Conservation (phyloP, 2,888 invertebrate species). For the Sphaeridia pumilis region DNA sequence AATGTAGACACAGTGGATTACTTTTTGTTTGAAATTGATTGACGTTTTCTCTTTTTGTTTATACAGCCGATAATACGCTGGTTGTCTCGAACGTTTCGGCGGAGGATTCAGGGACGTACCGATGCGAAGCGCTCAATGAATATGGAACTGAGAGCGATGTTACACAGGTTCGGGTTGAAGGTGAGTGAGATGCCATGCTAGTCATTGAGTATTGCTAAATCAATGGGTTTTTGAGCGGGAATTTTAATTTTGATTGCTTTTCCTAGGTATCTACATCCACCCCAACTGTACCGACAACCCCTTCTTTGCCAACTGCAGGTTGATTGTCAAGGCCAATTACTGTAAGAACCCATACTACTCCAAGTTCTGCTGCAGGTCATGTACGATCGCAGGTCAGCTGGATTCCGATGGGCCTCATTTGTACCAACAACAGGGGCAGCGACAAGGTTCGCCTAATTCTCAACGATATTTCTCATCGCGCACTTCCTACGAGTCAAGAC, state of each 20-base stretch:
- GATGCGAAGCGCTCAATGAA: constrained; percentile 68
- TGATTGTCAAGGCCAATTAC: constrained; percentile 72
- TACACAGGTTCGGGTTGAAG: constrained; percentile 59
- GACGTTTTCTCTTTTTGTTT: constrained; percentile 5
- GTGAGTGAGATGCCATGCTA: too few species aligned
- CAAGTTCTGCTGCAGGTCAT: constrained; percentile 85
- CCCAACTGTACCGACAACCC: constrained; percentile 75
- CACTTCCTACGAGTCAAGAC: neutral
- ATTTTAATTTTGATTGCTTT: constrained; percentile 25
- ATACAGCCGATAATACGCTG: constrained; percentile 55
- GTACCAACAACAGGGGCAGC: constrained; percentile 34
- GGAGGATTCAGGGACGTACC: constrained; percentile 67
- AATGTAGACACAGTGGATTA: too few species aligned
- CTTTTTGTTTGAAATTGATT: constrained; percentile 13
- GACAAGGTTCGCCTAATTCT: constrained; percentile 19
- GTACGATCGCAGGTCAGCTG: constrained; percentile 72
- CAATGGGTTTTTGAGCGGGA: neutral
- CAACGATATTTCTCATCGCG: neutral
- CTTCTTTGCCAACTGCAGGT: constrained; percentile 75
- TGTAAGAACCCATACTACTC: constrained; percentile 68
- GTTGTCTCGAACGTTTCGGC: constrained; percentile 52
- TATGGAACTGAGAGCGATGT: constrained; percentile 53
- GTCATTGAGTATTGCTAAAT: too few species aligned
- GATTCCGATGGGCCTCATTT: constrained; percentile 44
- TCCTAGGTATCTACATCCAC: constrained; percentile 58